A percentile compares a stretch with the other conserved stretches of the same genome.
phyloP scores from a whole-genome alignment of 2,888 invertebrate species.

The Thymelicus acteon region DNA sequence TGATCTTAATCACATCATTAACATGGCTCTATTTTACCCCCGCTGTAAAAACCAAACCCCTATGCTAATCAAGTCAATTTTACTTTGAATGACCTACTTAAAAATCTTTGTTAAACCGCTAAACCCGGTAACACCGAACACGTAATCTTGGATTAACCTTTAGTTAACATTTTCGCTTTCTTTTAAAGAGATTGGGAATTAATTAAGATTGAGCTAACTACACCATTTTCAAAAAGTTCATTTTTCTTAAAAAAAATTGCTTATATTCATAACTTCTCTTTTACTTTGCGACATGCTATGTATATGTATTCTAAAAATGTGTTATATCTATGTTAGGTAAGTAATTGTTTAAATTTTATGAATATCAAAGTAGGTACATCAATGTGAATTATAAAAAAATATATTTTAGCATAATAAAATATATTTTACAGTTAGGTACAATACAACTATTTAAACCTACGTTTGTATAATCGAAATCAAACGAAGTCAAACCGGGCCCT shows the following conservation, averaged over 20 bases:
- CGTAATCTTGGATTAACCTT: constrained; percentile 15
- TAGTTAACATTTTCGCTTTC: neutral
- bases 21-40: constrained; percentile 55
- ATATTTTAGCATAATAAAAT: no score
- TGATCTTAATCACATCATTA: constrained; percentile 57
- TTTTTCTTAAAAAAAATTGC: no score
- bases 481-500: constrained; percentile 49
- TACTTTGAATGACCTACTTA: constrained; percentile 71
- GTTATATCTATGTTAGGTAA: no score
- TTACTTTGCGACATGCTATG: no score
- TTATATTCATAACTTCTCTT: no score
- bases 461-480: neutral
- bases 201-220: no score
- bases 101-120: constrained; percentile 55
- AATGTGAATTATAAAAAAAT: no score
- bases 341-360: no score
- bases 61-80: constrained; percentile 69
- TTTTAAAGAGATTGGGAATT: neutral
- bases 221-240: no score
- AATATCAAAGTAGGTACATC: no score
- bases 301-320: no score
- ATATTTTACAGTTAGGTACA: neutral
- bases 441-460: neutral
- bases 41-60: constrained; percentile 62
- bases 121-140: constrained; percentile 44